These are phyloP conservation scores for Meloidogyne chitwoodi DNA, from an alignment of 1,140 invertebrate species.

Conservation along the genomic window DNA sequence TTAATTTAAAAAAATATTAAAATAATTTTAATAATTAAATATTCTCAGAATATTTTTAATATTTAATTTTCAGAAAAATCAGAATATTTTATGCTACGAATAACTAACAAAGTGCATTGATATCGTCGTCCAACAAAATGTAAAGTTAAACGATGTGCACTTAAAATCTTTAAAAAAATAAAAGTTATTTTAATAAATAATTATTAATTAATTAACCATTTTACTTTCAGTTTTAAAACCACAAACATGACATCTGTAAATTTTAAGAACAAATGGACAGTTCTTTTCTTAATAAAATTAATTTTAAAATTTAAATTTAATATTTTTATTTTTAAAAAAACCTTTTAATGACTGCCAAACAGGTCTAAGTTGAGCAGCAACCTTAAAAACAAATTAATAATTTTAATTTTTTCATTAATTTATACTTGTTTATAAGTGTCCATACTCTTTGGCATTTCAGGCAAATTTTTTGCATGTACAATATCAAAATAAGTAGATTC, in stretches of 20 bases:
- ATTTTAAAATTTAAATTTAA: background rate
- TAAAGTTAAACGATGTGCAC: constrained; percentile 38
- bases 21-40: too few relatives aligned
- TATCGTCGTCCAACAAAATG: constrained; percentile 47
- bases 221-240: constrained; percentile 50
- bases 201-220: background rate
- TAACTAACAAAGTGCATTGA: constrained; percentile 44
- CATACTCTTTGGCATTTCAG: constrained; percentile 57
- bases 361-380: constrained; percentile 56
- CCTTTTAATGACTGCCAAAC: constrained; percentile 52
- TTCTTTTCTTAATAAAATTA: constrained; percentile 41
- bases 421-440: constrained; percentile 56
- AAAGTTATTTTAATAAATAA: background rate
- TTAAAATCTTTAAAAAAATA: background rate
- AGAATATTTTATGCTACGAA: background rate
- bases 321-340: background rate
- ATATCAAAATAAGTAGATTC: constrained; percentile 58
- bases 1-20: background rate
- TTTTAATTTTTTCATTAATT: background rate
- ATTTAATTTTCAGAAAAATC: background rate
- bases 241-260: constrained; percentile 43
- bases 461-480: constrained; percentile 55
- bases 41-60: too few relatives aligned
- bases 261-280: constrained; percentile 48
- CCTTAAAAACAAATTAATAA: constrained; percentile 34